Base-by-base conservation (phyloP, 2,113 vertebrate species). In the Petaurus breviceps region DNA sequence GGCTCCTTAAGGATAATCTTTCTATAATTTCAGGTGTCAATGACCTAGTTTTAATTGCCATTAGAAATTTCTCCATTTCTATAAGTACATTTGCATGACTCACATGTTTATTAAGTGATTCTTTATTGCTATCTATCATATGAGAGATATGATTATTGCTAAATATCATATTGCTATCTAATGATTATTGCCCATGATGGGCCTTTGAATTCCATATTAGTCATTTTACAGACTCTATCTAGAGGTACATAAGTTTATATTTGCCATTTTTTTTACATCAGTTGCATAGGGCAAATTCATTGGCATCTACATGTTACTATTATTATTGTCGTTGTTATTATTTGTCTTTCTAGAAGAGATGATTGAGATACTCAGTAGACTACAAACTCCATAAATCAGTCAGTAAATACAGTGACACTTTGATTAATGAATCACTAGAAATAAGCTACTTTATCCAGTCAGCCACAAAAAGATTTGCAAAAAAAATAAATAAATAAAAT, bases 401-500 rank as follows among this genome's bases (percentile, higher is more conserved):
- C 26, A 61, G 43, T 84, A 84, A n/a, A 84, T 43, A 43, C 68
- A 23, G 16, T 43, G 23, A 51, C 26, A n/a, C 43, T 77, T 46
- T 96, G 55, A 31, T 84, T 92, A 23, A 95, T 90, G 47, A 91
- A 89, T 23, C 8, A 90, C 54, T 28, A 26, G 26, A 24, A 91
- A 91, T 46, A 50, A 92, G 9, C 57, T 95, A 31, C 93, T 57
- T 53, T 93, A 89, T 25, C 57, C n/a, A 89, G 37, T 93, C 49
- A 96, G 1, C n/a, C n/a, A 43, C n/a, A 84, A 84, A 77, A 77
- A 84, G n/a, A 22, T 8, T 43, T 50, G 57, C 94, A 93, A 96
- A 94, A 94, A 94, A 96, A 94, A 61, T 12, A 95, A 94, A n/a
- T n/a, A 92, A 57, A 19, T 93, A 90, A 95, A 96, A 95, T 91